These are phyloP conservation scores for Scaptomyza montana DNA, from an alignment of 1,140 invertebrate species.

Conservation along the genomic window DNA sequence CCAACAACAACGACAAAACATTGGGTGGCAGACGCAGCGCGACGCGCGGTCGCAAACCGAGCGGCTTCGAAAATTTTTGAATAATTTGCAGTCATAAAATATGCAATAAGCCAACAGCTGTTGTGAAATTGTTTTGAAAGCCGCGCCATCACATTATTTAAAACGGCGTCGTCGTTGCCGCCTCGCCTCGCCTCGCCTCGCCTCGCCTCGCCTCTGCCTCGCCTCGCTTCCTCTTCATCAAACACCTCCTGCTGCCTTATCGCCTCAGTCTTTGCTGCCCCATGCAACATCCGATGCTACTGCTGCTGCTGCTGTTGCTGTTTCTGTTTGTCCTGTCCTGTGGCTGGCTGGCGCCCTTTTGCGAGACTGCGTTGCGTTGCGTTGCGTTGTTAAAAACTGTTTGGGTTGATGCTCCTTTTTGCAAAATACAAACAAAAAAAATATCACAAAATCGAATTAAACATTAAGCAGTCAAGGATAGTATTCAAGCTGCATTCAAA, in stretches of 20 bases:
- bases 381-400: slow-evolving; percentile 4
- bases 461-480: slow-evolving; percentile 62
- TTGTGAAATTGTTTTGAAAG: slow-evolving; percentile 84
- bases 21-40: not conserved
- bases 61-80: slow-evolving; percentile 83
- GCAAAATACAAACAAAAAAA: not conserved
- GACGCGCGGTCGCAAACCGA: slow-evolving; percentile 40
- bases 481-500: slow-evolving; percentile 4
- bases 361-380: slow-evolving; percentile 15
- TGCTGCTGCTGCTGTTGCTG: not conserved
- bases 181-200: not conserved
- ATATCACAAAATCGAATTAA: slow-evolving; percentile 58
- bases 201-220: not conserved
- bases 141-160: slow-evolving; percentile 84
- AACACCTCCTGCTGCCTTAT: slow-evolving; percentile 1
- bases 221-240: not conserved
- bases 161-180: slow-evolving; percentile 53
- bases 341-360: slow-evolving; percentile 14
- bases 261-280: slow-evolving; percentile 7
- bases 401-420: slow-evolving; percentile 18
- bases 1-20: slow-evolving; percentile 13
- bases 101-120: slow-evolving; percentile 84
- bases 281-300: slow-evolving; percentile 3
- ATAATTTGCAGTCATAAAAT: slow-evolving; percentile 84
- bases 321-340: slow-evolving; percentile 2